These are phyloP conservation scores for Panthera leo DNA, from an alignment of 2,113 vertebrate genomes.

Conservation along the genomic window DNA sequence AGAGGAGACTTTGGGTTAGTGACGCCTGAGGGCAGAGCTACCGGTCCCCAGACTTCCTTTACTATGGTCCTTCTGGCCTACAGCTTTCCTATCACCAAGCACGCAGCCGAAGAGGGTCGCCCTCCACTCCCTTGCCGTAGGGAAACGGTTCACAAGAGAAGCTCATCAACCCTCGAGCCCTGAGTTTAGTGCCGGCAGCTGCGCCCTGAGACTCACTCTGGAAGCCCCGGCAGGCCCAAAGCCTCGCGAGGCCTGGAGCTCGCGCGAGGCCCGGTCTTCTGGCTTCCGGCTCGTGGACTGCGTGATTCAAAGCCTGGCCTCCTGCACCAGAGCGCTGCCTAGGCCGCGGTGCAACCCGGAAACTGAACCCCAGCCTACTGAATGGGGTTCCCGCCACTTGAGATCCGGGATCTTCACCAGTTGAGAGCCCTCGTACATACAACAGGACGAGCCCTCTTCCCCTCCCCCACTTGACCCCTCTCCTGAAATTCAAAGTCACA, in stretches of 20 bases:
- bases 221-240: not conserved
- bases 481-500: constrained; percentile 50
- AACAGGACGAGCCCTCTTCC: not conserved
- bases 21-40: not conserved
- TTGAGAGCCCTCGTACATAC: not conserved
- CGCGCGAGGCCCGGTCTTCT: accelerated
- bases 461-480: too few species aligned
- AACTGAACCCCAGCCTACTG: not conserved
- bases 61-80: not conserved
- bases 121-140: accelerated
- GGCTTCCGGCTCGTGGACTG: not conserved
- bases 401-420: too few species aligned
- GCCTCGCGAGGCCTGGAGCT: not conserved
- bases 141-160: not conserved
- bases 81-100: not conserved
- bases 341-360: accelerated
- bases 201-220: accelerated
- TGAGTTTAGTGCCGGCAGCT: accelerated
- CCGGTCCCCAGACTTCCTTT: not conserved
- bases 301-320: accelerated
- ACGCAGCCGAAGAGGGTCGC: not conserved
- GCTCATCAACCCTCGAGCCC: accelerated
- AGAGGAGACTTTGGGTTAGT: not conserved
- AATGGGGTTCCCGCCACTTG: too few species aligned
- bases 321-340: accelerated